A percentile compares a stretch with the other conserved stretches of the same genome.
phyloP scores from a whole-genome alignment of 1,140 invertebrate species.

The Meloidogyne chitwoodi region DNA sequence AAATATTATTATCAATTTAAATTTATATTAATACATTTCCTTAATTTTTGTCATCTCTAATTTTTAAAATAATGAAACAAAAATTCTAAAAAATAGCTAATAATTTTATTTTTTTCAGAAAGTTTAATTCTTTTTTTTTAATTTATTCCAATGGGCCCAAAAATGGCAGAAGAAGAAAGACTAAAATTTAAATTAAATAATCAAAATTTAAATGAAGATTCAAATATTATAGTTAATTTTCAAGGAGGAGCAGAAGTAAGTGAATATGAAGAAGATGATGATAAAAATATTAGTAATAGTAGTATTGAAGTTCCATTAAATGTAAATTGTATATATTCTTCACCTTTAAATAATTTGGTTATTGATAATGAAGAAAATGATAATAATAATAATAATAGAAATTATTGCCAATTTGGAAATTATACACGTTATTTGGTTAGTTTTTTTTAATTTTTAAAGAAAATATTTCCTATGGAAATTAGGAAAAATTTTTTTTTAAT shows the following conservation, averaged over 20 bases:
- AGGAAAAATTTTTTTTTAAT: neutral
- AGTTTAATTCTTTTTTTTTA: neutral
- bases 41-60: too few species aligned
- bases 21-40: too few species aligned
- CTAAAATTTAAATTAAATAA: neutral
- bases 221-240: neutral
- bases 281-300: neutral
- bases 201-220: neutral
- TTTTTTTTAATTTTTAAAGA: neutral
- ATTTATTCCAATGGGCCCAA: neutral
- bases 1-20: too few species aligned
- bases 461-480: neutral
- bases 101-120: neutral
- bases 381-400: neutral
- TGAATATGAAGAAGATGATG: neutral
- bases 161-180: neutral
- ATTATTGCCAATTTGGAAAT: conserved; percentile 18
- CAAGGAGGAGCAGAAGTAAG: neutral
- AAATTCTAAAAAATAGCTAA: too few species aligned
- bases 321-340: neutral
- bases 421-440: conserved; percentile 24
- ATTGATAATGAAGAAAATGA: neutral
- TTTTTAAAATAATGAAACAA: too few species aligned
- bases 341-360: neutral
- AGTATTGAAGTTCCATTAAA: neutral